Evolutionary conservation across 2,113 vertebrate species (phyloP), one percentile per base, ranked within the genome.

Genomic region (Antennarius striatus): DNA sequence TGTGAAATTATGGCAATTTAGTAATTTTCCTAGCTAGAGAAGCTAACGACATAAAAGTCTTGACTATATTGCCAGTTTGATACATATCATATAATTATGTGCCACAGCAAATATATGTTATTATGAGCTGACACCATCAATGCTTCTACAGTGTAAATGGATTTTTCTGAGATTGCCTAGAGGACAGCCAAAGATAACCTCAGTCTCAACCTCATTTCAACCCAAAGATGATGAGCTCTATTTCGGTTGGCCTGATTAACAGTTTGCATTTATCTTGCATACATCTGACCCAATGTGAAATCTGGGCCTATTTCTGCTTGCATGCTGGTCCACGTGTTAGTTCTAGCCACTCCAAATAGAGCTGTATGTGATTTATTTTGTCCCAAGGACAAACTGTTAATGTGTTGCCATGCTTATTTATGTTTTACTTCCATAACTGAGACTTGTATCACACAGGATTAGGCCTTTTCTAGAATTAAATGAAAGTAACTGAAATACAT

Each of bases 231-330:
- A 89, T 89, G 80, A 88, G 84, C 79, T 89, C 85, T 83, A 90
- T 86, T 90, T 91, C 71, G 60, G 71, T 85, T 82, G 89, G 73
- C 86, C 88, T 86, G 88, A 91, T 91, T 90, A 83, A 68, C 52
- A 46, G 66, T 84, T 72, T 74, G 72, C 68, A 10, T 85, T 80
- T 82, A 87, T 87, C 80, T 81, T 62, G 78, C 79, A 51, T 86
- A 86, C 63, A 68, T 58, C 54, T 78, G 77, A 71, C 80, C 79
- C 39, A 56, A 52, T 79, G 75, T 64, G 62, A 76, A 76, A 78
- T 85, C 45, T 76, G 70, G 74, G 79, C 9, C 73, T 81, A n/a
- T 54, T 47, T 69, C 6, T 48, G 65, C 10, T 10, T 15, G 32
- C 22, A 22, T 22, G 1, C 22, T 22, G 22, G 22, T 22, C 22